Conservation (phyloP, 1,140 invertebrate genomes). For the Spodoptera frugiperda region DNA sequence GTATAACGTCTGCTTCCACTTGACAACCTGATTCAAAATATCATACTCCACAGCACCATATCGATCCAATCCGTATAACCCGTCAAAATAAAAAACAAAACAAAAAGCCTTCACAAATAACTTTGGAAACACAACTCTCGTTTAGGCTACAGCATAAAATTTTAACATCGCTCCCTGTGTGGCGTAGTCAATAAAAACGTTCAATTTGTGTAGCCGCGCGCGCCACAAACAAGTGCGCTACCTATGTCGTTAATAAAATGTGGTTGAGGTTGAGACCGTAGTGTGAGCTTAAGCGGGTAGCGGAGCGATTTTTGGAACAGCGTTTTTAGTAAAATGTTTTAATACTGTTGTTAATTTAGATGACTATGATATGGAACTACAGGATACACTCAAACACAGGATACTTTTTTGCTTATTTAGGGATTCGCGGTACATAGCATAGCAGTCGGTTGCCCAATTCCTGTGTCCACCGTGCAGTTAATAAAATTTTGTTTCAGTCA, state of each 20-base stretch:
- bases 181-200: constrained; percentile 23
- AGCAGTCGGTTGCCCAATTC: too few relatives aligned
- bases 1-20: too few relatives aligned
- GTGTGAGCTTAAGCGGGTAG: neutral
- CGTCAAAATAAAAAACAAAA: neutral
- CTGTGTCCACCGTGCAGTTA: too few relatives aligned
- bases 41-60: too few relatives aligned
- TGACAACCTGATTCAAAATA: too few relatives aligned
- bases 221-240: constrained; percentile 22
- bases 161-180: neutral
- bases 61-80: too few relatives aligned
- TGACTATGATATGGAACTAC: too few relatives aligned
- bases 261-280: neutral
- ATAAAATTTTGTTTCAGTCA: too few relatives aligned
- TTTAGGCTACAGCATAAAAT: constrained; percentile 3
- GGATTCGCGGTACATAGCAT: too few relatives aligned
- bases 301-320: neutral
- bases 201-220: constrained; percentile 29
- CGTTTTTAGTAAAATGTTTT: neutral
- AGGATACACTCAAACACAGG: too few relatives aligned
- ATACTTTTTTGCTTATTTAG: too few relatives aligned
- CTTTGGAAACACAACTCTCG: neutral
- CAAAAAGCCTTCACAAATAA: constrained; percentile 1
- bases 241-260: constrained; percentile 30
- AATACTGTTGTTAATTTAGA: neutral